Base-by-base conservation (phyloP, 2,797 vertebrate species). In the Champsocephalus esox region DNA sequence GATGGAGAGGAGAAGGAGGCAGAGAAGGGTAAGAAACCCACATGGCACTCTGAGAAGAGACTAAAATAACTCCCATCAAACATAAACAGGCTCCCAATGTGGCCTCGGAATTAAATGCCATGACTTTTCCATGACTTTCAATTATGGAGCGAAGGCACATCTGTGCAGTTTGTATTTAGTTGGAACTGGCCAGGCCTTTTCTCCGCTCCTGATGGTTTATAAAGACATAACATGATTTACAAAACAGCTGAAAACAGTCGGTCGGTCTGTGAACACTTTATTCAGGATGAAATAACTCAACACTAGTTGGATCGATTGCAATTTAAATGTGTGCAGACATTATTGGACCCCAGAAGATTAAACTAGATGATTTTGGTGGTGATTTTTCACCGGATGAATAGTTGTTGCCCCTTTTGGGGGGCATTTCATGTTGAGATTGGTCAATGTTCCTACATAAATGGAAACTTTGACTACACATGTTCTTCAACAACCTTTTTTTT, bases 81-180 rank as follows among this genome's bases (percentile, higher is more conserved):
- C 80, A 74, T 55, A 70, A 86, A 76, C 73, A 86, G 4, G 28
- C 63, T 82, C 83, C 59, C 62, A 64, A 74, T 13, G 61, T 9
- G 54, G 80, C 67, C 75, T 48, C 69, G 19, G 59, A 69, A 66
- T 61, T 17, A 82, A 79, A 86, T 72, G 77, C 82, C 75, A 75
- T 52, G 61, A 87, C 85, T 84, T 78, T 76, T 80, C 82, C 64
- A 78, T 65, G 72, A 81, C 73, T 77, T 82, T 80, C 61, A 55
- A 57, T 58, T 28, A 69, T n/a, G 13, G 64, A 74, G 49, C 5
- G n/a, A 1, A 46, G 63, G 28, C 65, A 79, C 63, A 58, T 70
- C 65, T 77, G 57, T 49, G 58, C 45, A 59, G 48, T 28, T 67
- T 55, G 11, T 9, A 51, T 57, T 55, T 12, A 11, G 48, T 57